Percentiles rank a stretch among this genome's conserved stretches.
Evolutionary conservation across 2,797 vertebrate genomes (phyloP).

Genomic region (Picus viridis): DNA sequence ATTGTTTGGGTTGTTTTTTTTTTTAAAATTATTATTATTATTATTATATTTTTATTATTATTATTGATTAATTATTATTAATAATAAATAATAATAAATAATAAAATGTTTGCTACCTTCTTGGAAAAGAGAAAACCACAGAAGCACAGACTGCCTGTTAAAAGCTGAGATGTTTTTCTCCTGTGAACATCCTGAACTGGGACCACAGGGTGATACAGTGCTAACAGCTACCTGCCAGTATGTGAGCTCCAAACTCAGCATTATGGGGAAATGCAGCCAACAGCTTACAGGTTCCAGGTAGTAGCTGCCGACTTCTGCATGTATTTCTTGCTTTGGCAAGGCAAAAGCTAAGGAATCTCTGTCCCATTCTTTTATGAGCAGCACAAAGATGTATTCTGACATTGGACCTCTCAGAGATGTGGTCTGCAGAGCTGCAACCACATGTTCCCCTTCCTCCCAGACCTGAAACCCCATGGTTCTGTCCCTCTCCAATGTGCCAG

Average conservation of each 20-base stretch:
- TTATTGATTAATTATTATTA: too few relatives aligned
- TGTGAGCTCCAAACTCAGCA: accelerated
- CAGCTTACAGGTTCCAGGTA: background rate
- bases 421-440: background rate
- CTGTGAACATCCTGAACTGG: background rate
- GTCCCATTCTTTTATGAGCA: background rate
- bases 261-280: background rate
- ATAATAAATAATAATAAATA: too few relatives aligned
- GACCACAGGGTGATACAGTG: background rate
- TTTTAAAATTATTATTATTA: too few relatives aligned
- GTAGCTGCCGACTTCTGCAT: background rate
- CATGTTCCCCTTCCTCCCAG: background rate
- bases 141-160: background rate
- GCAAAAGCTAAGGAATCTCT: background rate
- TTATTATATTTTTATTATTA: too few relatives aligned
- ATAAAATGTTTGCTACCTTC: background rate
- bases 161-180: background rate
- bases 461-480: background rate
- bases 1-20: background rate
- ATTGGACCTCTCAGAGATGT: background rate
- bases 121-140: background rate
- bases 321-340: background rate
- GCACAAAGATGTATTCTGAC: background rate
- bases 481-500: background rate
- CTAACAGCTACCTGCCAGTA: background rate